phyloP scores from a whole-genome alignment of 1,140 invertebrate species.

The Acromyrmex echinatior region DNA sequence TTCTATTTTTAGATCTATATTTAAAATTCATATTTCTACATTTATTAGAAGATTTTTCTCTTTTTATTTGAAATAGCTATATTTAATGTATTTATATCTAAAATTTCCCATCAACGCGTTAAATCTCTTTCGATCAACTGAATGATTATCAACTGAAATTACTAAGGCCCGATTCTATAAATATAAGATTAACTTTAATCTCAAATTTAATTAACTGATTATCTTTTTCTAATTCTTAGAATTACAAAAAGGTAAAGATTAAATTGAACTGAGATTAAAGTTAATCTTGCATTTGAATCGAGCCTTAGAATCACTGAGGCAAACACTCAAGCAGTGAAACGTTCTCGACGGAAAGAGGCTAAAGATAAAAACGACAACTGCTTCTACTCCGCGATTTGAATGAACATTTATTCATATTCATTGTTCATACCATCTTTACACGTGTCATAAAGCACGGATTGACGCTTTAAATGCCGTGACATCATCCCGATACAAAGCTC shows the following conservation, averaged over 20 bases:
- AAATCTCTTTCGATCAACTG: neutral
- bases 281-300: too few relatives aligned
- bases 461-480: conserved; percentile 43
- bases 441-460: conserved; percentile 56
- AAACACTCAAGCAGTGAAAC: neutral
- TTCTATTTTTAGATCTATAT: too few relatives aligned
- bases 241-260: too few relatives aligned
- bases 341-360: neutral
- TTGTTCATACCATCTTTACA: conserved; percentile 51
- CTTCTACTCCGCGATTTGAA: conserved; percentile 33
- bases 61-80: neutral
- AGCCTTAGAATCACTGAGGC: neutral
- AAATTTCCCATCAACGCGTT: neutral
- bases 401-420: conserved; percentile 74
- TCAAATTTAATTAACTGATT: too few relatives aligned
- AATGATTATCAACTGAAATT: neutral
- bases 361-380: conserved; percentile 12
- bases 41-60: too few relatives aligned
- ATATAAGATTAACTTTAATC: too few relatives aligned
- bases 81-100: neutral
- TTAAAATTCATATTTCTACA: neutral
- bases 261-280: too few relatives aligned
- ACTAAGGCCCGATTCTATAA: too few relatives aligned
- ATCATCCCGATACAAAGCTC: neutral
- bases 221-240: too few relatives aligned